Percentiles rank a stretch among this genome's conserved stretches.
These are phyloP conservation scores for Lathronympha strigana DNA, from an alignment of 2,888 invertebrate species.

Conservation along the genomic window DNA sequence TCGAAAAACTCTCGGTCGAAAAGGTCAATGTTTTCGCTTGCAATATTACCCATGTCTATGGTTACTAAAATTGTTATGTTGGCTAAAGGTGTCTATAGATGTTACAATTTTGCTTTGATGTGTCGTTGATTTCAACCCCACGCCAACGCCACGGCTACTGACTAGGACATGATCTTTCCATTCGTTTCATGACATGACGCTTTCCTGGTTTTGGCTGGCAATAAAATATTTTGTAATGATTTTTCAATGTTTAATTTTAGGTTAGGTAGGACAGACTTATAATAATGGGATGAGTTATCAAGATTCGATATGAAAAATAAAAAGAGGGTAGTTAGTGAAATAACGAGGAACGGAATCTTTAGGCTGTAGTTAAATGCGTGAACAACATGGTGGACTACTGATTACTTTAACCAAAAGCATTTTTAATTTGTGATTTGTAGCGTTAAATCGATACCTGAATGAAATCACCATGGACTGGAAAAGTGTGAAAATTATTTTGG, in stretches of 20 bases:
- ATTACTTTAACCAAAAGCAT: conserved; percentile 45
- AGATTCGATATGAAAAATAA: not conserved
- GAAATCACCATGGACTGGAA: conserved; percentile 73
- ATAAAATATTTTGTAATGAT: too few species aligned
- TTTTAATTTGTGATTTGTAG: conserved; percentile 55
- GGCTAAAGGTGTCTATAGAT: not conserved
- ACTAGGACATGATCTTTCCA: too few species aligned
- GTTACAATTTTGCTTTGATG: too few species aligned
- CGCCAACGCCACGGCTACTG: too few species aligned
- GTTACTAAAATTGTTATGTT: not conserved
- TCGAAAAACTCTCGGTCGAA: conserved; percentile 12
- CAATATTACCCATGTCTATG: conserved; percentile 23
- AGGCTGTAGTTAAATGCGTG: conserved; percentile 61
- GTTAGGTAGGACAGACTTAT: too few species aligned
- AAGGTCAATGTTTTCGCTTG: conserved; percentile 19
- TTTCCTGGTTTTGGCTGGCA: too few species aligned
- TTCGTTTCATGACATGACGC: too few species aligned
- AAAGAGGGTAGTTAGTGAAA: conserved; percentile 56
- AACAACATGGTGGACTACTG: conserved; percentile 70
- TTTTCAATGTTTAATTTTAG: too few species aligned
- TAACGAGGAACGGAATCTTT: conserved; percentile 14
- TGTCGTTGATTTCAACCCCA: too few species aligned
- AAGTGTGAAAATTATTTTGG: conserved; percentile 71
- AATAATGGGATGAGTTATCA: not conserved
- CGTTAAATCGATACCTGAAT: conserved; percentile 46